Base-by-base conservation (phyloP, 2,113 vertebrate species). In the Daphoenositta chrysoptera region DNA sequence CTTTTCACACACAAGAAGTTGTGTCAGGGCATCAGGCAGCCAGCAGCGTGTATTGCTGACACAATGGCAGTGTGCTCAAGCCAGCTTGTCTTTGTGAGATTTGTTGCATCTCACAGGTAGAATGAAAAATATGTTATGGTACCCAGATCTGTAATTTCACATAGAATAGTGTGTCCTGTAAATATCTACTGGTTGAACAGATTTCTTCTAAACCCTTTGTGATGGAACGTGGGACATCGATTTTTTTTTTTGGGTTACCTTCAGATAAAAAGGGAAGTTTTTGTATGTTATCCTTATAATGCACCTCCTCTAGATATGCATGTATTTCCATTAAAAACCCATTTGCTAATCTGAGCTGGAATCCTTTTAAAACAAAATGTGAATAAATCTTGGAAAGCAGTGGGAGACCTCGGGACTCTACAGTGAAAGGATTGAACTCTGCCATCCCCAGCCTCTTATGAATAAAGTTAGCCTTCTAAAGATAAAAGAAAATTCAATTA, bases 401-500 rank as follows among this genome's bases (percentile, higher is more conserved):
- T 93, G 68, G 91, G 84, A 93, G 70, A 91, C 13, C 63, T 91
- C 10, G 1, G 58, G 73, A 58, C 81, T 92, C 40, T 71, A 19
- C 50, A 54, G 64, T 47, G 73, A 80, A 91, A 94, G 58, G 81
- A 39, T 50, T 93, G 84, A 95, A 87, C 69, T 84, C 53, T 86
- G 75, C 69, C 69, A 72, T 90, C 65, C 61, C 17, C 72, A 89
- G 69, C 53, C 83, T 94, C 76, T 87, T 93, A 70, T 26, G 84
- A 91, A 80, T 92, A 75, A 94, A 86, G 87, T 85, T 88, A 90
- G 79, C 90, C 48, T 81, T 91, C 76, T 73, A 61, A 85, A 87
- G 92, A 91, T 70, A 90, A 95, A 94, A 91, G 84, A 53, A 94
- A 90, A 96, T 86, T 91, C 87, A 94, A 54, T 95, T 96, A 96